phyloP scores from a whole-genome alignment of 2,888 invertebrate genomes.

The Villa cingulata region DNA sequence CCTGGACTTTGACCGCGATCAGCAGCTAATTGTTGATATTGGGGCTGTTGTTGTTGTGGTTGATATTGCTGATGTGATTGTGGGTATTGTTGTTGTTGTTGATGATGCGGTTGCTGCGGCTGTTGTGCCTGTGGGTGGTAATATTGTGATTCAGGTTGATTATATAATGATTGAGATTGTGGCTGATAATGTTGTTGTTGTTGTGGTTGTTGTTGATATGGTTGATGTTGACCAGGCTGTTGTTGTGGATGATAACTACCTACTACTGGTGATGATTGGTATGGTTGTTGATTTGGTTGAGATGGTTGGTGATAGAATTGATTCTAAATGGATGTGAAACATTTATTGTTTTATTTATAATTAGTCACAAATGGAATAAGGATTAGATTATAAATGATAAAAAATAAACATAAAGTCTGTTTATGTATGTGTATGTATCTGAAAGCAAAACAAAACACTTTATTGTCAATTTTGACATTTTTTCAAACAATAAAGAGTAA shows the following conservation, averaged over 20 bases:
- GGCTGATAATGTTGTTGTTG: constrained; percentile 20
- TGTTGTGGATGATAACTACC: constrained; percentile 13
- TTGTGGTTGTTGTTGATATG: constrained; percentile 12
- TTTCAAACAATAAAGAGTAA: too few species aligned
- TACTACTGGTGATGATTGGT: constrained; percentile 1
- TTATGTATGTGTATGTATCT: too few species aligned
- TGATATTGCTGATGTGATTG: constrained; percentile 17
- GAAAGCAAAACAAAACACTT: too few species aligned
- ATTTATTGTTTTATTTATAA: too few species aligned
- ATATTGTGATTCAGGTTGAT: constrained; percentile 22
- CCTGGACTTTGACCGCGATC: constrained; percentile 40
- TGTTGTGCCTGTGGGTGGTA: constrained; percentile 24
- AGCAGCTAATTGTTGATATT: constrained; percentile 16
- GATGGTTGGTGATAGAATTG: constrained; percentile 14
- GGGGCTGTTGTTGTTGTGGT: constrained; percentile 19
- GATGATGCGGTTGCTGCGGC: constrained; percentile 17
- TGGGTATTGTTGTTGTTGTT: constrained; percentile 21
- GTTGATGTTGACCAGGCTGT: constrained; percentile 7
- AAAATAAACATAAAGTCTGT: too few species aligned
- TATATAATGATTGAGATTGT: constrained; percentile 18
- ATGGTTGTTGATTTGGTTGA: constrained; percentile 11
- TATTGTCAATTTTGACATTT: too few species aligned
- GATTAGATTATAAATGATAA: too few species aligned
- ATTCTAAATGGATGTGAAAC: constrained; percentile 3
- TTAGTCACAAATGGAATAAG: too few species aligned